phyloP scores from a whole-genome alignment of 2,113 vertebrate genomes.

The Petrocephalus zakoni region DNA sequence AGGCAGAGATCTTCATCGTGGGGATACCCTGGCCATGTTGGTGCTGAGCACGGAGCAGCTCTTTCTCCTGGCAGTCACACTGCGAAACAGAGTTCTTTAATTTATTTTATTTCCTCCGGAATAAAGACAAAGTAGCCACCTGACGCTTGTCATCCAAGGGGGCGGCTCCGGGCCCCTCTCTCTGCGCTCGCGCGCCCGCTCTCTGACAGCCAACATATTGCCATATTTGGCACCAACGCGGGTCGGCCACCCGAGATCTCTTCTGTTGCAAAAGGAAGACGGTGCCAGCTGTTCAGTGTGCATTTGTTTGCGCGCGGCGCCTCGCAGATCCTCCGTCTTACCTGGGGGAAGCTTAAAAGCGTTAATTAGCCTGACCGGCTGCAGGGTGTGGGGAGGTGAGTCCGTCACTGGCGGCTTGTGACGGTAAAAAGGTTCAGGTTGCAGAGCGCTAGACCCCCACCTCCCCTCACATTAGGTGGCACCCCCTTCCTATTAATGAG shows the following conservation, averaged over 20 bases:
- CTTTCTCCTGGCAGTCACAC: constrained; percentile 20
- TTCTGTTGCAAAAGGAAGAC: constrained; percentile 42
- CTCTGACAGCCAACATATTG: constrained; percentile 32
- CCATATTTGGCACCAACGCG: constrained; percentile 30
- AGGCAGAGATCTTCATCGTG: not conserved
- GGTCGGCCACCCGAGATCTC: constrained; percentile 40
- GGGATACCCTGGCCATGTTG: not conserved
- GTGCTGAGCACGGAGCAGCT: not conserved
- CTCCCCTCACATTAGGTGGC: too few relatives aligned
- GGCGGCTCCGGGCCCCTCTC: constrained; percentile 10
- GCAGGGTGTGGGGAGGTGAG: constrained; percentile 29
- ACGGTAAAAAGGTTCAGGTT: not conserved
- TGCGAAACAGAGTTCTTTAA: constrained; percentile 1
- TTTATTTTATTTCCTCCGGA: constrained; percentile 17
- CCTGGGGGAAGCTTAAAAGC: constrained; percentile 42
- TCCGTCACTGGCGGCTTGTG: not conserved
- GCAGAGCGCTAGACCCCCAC: not conserved
- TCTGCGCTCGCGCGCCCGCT: constrained; percentile 6
- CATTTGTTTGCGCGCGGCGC: constrained; percentile 35
- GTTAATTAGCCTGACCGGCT: constrained; percentile 56
- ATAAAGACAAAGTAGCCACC: constrained; percentile 22
- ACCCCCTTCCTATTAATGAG: not conserved
- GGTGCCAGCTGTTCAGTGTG: constrained; percentile 52
- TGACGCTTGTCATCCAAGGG: constrained; percentile 21
- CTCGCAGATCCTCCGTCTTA: constrained; percentile 25